Conservation (phyloP, 92 coral and sea anemone species). For the Galaxea fascicularis region DNA sequence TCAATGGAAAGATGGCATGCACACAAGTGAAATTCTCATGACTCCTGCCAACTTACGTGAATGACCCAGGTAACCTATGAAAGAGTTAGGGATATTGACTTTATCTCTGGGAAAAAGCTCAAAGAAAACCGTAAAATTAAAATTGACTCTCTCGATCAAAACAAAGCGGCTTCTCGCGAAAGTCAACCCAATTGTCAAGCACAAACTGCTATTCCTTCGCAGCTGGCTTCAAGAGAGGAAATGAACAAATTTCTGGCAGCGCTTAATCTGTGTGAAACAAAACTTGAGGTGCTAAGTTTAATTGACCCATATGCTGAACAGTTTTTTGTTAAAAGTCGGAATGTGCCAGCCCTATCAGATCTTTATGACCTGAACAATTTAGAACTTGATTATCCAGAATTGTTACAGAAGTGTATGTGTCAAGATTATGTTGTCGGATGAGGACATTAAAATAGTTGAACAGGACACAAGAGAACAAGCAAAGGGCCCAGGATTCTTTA, state of each 20-base stretch:
- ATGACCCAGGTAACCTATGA: background rate
- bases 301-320: background rate
- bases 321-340: conserved; percentile 31
- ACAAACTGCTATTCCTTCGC: background rate
- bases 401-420: conserved; percentile 49
- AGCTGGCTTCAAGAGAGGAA: background rate
- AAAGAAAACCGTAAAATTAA: background rate
- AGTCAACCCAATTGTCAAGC: background rate
- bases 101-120: background rate
- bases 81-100: background rate
- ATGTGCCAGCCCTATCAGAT: conserved; percentile 39
- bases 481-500: conserved; percentile 57
- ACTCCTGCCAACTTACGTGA: background rate
- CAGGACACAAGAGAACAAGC: conserved; percentile 51
- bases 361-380: conserved; percentile 27
- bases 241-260: background rate
- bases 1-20: background rate
- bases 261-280: conserved; percentile 34
- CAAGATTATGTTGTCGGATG: conserved; percentile 37
- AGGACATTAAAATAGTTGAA: conserved; percentile 45
- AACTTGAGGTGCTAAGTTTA: conserved; percentile 7
- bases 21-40: no score
- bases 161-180: background rate
- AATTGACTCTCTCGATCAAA: background rate
- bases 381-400: conserved; percentile 49